Base-by-base conservation (phyloP, 2,888 invertebrate species). In the Leucophenga maculata region DNA sequence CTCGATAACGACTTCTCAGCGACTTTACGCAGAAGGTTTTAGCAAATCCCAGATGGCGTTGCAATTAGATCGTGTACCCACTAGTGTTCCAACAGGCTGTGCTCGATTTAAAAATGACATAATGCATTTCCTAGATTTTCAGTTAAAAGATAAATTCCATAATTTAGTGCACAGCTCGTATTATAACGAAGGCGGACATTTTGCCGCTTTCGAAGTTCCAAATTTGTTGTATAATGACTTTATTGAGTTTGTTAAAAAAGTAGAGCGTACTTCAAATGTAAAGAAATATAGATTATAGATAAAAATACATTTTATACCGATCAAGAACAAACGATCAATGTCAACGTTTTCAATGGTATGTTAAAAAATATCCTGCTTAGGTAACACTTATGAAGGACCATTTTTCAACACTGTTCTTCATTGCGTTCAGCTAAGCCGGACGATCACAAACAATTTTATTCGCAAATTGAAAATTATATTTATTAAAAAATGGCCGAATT, bases 171-270 rank as follows among this genome's bases (percentile, higher is more conserved):
- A 93, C 62, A 92, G 91, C 78, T 93, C 91, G 0, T 89, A 93
- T 55, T 90, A 93, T 44, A 89, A 91, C 0, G 89, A 91, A 3
- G 96, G 95, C 0, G 97, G 97, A 0, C 97, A 97, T 86, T 98
- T 97, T 86, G 93, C 94, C 0, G 95, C 96, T 0, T 89, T 96
- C 69, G 95, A 97, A 86, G 90, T 92, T 72, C 96, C 97, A 0
- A 87, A 91, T 52, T 78, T 93, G 0, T 80, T 97, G 31, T 92
- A 94, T 3, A 88, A 91, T 0, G 95, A 97, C 83, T 87, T 97
- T 9, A 92, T 91, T 81, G 83, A 88, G 0, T 93, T 93, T 68
- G 90, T 93, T 0, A 82, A 87, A 0, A 90, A 90, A 72, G 86
- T 85, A 8, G 85, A 86, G 14, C 67, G 68, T 26, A 76, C 77